These are phyloP conservation scores for Aeoliscus strigatus DNA, from an alignment of 2,797 vertebrate species.

Conservation along the genomic window DNA sequence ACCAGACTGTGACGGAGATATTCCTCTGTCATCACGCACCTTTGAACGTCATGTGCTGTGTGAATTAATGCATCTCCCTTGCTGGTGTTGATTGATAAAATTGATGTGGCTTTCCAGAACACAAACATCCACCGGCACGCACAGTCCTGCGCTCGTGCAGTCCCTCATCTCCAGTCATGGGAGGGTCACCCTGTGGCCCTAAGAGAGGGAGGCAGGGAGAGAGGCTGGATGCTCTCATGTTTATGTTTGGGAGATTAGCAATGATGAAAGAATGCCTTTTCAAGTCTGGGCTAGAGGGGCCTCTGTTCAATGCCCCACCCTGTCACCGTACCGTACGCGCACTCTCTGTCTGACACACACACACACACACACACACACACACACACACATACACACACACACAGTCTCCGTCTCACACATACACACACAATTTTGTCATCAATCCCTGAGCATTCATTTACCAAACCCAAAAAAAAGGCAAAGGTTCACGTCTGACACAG, in stretches of 20 bases:
- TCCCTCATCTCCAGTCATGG: constrained; percentile 63
- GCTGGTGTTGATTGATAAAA: constrained; percentile 60
- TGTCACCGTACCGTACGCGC: constrained; percentile 33
- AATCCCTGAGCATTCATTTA: constrained; percentile 4
- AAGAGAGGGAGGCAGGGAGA: constrained; percentile 11
- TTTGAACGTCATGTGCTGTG: neutral
- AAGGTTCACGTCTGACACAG: constrained; percentile 11
- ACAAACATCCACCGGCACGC: constrained; percentile 52
- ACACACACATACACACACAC: neutral
- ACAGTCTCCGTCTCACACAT: too few species aligned
- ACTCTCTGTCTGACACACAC: constrained; percentile 13
- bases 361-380: neutral
- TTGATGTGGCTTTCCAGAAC: constrained; percentile 38
- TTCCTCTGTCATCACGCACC: neutral
- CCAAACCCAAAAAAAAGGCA: constrained; percentile 28
- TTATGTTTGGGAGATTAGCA: constrained; percentile 83
- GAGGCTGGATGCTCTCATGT: constrained; percentile 70
- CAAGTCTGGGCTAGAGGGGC: constrained; percentile 73
- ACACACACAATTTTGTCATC: constrained; percentile 17
- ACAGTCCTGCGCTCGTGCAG: constrained; percentile 37
- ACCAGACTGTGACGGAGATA: neutral
- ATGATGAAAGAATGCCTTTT: constrained; percentile 82
- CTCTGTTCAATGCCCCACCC: constrained; percentile 67
- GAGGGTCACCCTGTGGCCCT: constrained; percentile 58
- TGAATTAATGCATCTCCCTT: neutral